Base-by-base conservation (phyloP, 2,797 vertebrate genomes). In the Ctenosaura bakeri region DNA sequence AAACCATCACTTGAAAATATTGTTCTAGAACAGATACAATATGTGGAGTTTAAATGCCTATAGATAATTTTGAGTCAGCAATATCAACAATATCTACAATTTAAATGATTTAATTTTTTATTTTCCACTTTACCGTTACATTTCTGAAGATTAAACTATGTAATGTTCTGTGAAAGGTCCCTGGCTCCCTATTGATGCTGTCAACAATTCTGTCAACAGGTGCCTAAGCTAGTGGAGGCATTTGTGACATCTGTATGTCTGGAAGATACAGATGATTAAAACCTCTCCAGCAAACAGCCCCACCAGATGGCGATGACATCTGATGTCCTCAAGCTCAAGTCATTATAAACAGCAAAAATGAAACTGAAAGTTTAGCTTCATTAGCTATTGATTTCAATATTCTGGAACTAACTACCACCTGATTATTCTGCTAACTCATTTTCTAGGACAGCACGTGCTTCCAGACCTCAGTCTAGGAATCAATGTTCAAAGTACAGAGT, bases 61-160 rank as follows among this genome's bases (percentile, higher is more conserved):
- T 66, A 77, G 42, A 77, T 71, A 71, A 64, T 77, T 16, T 16
- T 82, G 35, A 46, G 86, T 90, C 76, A 88, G 83, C 76, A 95
- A 69, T 2, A 3, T 62, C 35, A 26, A 26, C n/a, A 84, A 10
- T 38, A 26, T 0, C 0, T 20, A 14, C 5, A 62, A 74, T 0
- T 87, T 7, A 89, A 91, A 14, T 74, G 4, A 35, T 50, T 83
- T 50, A 26, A n/a, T 29, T 71, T 42, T 79, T 50, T 6, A 4
- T 88, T 71, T 38, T 86, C 73, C 46, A 52, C 18, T 85, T 73
- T 73, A 56, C 83, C 38, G 76, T 91, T 52, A 10, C 54, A 66
- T 20, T 82, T 52, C 5, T 12, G 9, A 13, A n/a, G 54, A 56
- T 54, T 79, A 88, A 92, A 42, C 86, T 71, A 91, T 74, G 73